Evolutionary conservation across 2,888 invertebrate genomes (phyloP).

Genomic region (Oscheius sp.): DNA sequence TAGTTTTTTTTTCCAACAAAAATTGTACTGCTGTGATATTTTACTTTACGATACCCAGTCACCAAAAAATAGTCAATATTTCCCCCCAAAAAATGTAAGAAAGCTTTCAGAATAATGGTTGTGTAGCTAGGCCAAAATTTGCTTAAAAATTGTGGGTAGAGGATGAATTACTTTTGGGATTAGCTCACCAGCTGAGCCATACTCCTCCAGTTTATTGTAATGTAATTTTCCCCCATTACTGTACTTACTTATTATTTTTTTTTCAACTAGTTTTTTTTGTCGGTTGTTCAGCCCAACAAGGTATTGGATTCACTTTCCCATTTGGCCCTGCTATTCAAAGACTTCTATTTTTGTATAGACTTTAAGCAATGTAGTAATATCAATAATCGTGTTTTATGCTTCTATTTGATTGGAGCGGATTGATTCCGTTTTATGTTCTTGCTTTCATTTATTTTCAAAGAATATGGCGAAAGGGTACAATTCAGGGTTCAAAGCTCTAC

Average conservation of each 20-base stretch:
- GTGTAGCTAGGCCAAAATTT: not conserved
- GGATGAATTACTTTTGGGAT: not conserved
- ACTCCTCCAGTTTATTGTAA: not conserved
- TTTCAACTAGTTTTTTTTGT: too few species aligned
- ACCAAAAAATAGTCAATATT: not conserved
- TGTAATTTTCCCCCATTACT: not conserved
- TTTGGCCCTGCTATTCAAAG: not conserved
- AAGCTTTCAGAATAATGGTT: not conserved
- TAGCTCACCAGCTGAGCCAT: not conserved
- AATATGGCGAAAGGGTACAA: not conserved
- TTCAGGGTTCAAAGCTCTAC: too few species aligned
- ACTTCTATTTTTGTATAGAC: slow-evolving; percentile 19
- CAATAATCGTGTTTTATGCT: not conserved
- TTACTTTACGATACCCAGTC: not conserved
- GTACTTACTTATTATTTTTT: not conserved
- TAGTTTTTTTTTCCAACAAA: slow-evolving; percentile 32
- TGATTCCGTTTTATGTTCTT: not conserved
- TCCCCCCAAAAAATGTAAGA: not conserved
- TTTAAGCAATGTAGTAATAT: not conserved
- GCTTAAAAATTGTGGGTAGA: not conserved
- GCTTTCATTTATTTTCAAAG: not conserved
- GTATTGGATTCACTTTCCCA: not conserved
- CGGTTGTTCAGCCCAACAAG: too few species aligned
- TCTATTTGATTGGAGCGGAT: not conserved
- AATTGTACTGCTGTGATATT: slow-evolving; percentile 21